Base-by-base conservation (phyloP, 2,797 vertebrate genomes). In the Acanthurus leucopareius region DNA sequence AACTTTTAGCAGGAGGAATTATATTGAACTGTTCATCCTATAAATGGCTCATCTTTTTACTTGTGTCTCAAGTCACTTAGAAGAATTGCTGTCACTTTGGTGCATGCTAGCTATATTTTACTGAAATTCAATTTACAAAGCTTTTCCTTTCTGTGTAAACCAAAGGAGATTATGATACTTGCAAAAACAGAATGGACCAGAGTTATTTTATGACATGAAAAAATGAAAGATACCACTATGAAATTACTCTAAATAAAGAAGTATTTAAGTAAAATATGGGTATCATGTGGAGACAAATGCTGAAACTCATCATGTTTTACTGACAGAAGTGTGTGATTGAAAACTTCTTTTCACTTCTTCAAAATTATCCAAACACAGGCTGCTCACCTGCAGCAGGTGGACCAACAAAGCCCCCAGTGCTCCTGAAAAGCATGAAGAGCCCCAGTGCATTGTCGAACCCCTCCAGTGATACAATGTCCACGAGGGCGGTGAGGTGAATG, bases 361-460 rank as follows among this genome's bases (percentile, higher is more conserved):
- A 14, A n/a, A 61, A 61, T 7, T 4, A 49, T 35, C 38, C 38
- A 48, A 59, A 54, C 6, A 28, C 14, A 38, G 54, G 48, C 53
- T 17, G 7, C 86, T 90, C 57, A 95, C 94, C 93, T 91, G 91
- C 94, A 75, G 89, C 83, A 16, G 94, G 92, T 17, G 91, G 94
- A 3, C 93, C 92, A 0, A 90, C 1, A 69, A 94, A 92, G 25
- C 93, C 90, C 0, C 94, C 93, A 10, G 85, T 73, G 80, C 92
- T 93, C 49, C 94, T 88, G 73, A 95, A 93, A 10, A 95, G 83
- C 94, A 95, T 94, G 54, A 93, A 92, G 51, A 95, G 88, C 0
- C 93, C 94, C 7, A 95, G 86, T 1, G 83, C 90, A 0, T 85
- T 93, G 83, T 95, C 91, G 7, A 95, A 94, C 0, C 85, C 80